Evolutionary conservation across 1,140 invertebrate species (phyloP), one percentile per base, ranked within the genome.

Genomic region (Drosophila asahinai): DNA sequence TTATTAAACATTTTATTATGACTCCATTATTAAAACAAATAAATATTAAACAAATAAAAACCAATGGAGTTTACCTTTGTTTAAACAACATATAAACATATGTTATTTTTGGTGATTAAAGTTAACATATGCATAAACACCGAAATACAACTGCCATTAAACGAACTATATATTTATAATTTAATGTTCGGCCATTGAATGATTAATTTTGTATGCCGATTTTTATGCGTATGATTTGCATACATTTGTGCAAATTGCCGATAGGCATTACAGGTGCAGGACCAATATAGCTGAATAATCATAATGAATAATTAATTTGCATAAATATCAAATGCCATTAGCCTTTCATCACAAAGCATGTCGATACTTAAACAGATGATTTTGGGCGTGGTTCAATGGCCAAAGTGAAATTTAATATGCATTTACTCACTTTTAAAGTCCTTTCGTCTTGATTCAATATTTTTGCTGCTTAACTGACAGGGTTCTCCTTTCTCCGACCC

Each of bases 271-370:
- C 73, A 57, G 63, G 25, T 59, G 58, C 58, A 49, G 27, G 30
- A 73, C n/a, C 38, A 19, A 15, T 43, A 40, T 8, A 55, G 52
- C 27, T 54, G 22, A 45, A 72, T 80, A 80, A 87, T 77, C 66
- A 63, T 36, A 80, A 74, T 89, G 61, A 83, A 83, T 83, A 81
- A 83, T 74, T 49, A 74, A 87, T 89, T 71, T 72, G 84, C 83
- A 83, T 87, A 71, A 81, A 83, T 83, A 67, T 80, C 66, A 64
- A 78, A 89, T 89, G 54, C 17, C 42, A 71, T 71, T 77, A 60
- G 67, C n/a, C 52, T 79, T 76, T 83, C 60, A 70, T 45, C 64
- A 67, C 61, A 54, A 66, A 64, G 48, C 51, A 22, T 66, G 52
- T 33, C 17, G n/a, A 71, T 42, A 27, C 49, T 48, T 65, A 51